Conservation (phyloP, 2,797 vertebrate species). For the Pygocentrus nattereri region DNA sequence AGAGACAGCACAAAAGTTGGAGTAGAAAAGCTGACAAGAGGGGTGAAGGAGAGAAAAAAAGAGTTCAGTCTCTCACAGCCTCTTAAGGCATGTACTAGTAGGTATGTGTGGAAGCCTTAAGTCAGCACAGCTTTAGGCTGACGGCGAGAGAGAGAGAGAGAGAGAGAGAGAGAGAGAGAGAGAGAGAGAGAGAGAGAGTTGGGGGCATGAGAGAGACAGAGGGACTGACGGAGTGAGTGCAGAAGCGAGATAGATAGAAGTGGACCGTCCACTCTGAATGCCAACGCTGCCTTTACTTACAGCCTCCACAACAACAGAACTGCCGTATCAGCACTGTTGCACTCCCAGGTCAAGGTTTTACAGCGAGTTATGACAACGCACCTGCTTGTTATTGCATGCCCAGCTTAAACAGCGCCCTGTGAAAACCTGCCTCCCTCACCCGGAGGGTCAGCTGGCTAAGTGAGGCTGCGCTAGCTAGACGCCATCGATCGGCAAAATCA, state of each 20-base stretch:
- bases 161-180: not conserved
- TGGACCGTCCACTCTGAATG: slow-evolving; percentile 34
- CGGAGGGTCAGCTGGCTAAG: slow-evolving; percentile 19
- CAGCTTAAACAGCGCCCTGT: slow-evolving; percentile 29
- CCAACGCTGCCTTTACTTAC: not conserved
- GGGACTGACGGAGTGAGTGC: not conserved
- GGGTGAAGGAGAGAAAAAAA: not conserved
- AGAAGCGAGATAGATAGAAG: not conserved
- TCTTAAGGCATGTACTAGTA: slow-evolving; percentile 13
- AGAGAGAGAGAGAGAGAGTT: slow-evolving; percentile 19
- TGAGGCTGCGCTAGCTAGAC: slow-evolving; percentile 22
- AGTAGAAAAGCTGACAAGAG: slow-evolving; percentile 48
- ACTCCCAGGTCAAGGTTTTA: slow-evolving; percentile 34
- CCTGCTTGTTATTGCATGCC: slow-evolving; percentile 29
- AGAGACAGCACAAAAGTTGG: not conserved
- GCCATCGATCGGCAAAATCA: slow-evolving; percentile 53
- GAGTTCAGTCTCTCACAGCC: slow-evolving; percentile 40
- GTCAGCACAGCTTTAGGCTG: slow-evolving; percentile 69
- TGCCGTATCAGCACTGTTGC: slow-evolving; percentile 28
- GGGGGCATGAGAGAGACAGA: not conserved
- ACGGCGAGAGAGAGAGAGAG: slow-evolving; percentile 54
- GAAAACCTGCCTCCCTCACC: slow-evolving; percentile 1
- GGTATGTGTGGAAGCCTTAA: slow-evolving; percentile 40
- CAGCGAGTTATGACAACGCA: slow-evolving; percentile 35
- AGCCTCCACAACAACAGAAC: slow-evolving; percentile 23